These are phyloP conservation scores for Drosophila takahashii DNA, from an alignment of 1,140 invertebrate genomes.

Conservation along the genomic window DNA sequence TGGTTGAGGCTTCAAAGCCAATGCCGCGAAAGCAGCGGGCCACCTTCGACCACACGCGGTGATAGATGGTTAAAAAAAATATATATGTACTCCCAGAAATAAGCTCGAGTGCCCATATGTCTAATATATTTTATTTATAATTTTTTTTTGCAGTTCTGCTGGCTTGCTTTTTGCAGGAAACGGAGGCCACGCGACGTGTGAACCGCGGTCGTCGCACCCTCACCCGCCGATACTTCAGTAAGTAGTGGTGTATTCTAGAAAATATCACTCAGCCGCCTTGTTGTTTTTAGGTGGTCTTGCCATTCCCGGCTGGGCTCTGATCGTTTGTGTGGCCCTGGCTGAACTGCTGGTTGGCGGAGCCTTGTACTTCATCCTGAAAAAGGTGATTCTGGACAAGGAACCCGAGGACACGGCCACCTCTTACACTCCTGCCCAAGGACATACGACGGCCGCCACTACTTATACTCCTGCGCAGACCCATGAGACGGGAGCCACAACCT, in stretches of 20 bases:
- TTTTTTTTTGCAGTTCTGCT: conserved; percentile 56
- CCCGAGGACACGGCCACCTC: conserved; percentile 68
- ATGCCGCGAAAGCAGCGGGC: conserved; percentile 13
- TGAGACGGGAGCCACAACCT: not conserved
- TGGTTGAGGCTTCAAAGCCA: conserved; percentile 57
- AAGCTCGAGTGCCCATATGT: conserved; percentile 27
- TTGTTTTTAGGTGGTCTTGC: conserved; percentile 86
- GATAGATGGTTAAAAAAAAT: conserved; percentile 7
- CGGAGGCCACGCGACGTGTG: conserved; percentile 90
- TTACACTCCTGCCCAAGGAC: conserved; percentile 62
- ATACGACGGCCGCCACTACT: conserved; percentile 55
- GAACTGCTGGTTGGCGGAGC: conserved; percentile 89
- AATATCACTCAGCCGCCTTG: conserved; percentile 26
- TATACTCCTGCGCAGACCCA: conserved; percentile 65
- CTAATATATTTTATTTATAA: conserved; percentile 17
- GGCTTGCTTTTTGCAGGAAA: conserved; percentile 88
- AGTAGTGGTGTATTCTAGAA: conserved; percentile 79
- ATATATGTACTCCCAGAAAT: conserved; percentile 26
- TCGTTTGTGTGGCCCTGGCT: conserved; percentile 88
- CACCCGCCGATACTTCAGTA: conserved; percentile 90
- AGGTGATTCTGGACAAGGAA: conserved; percentile 86
- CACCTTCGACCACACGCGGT: conserved; percentile 48
- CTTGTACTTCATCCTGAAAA: conserved; percentile 88
- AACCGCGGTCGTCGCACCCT: conserved; percentile 90
- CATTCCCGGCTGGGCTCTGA: conserved; percentile 90